These are phyloP conservation scores for Lycia hirtaria DNA, from an alignment of 2,888 invertebrate genomes.

Conservation along the genomic window DNA sequence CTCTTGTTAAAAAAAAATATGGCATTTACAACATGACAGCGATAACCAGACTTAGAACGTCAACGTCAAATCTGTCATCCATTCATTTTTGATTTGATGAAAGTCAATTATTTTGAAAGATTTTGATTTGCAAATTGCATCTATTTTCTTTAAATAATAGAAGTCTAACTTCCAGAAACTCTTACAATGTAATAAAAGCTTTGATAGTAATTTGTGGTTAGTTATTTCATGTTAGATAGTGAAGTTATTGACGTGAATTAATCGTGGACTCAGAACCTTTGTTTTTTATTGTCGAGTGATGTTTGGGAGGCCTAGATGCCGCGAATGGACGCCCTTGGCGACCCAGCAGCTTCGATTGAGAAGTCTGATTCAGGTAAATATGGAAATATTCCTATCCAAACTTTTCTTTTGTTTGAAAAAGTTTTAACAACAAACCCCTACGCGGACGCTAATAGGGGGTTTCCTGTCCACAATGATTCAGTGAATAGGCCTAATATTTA, in stretches of 20 bases:
- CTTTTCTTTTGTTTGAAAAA: slow-evolving; percentile 19
- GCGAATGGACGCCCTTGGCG: slow-evolving; percentile 91
- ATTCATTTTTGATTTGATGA: not conserved
- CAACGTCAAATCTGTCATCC: no score
- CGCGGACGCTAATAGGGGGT: slow-evolving; percentile 26
- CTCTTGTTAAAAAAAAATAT: no score
- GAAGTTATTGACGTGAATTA: not conserved
- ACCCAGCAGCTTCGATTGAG: slow-evolving; percentile 94
- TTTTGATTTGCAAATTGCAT: not conserved
- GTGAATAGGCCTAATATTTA: not conserved
- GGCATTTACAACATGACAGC: no score
- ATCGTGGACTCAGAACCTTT: slow-evolving; percentile 34
- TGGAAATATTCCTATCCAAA: not conserved
- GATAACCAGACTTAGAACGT: no score
- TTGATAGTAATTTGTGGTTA: not conserved
- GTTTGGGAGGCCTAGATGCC: slow-evolving; percentile 88
- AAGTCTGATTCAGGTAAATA: slow-evolving; percentile 89
- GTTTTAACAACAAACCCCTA: slow-evolving; percentile 68
- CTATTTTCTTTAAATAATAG: not conserved
- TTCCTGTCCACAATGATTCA: not conserved
- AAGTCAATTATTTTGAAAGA: not conserved
- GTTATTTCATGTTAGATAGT: not conserved
- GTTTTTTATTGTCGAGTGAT: slow-evolving; percentile 60
- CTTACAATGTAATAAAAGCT: not conserved
- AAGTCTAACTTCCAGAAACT: not conserved